Evolutionary conservation across 2,888 invertebrate genomes (phyloP).

Genomic region (Priocnemis perturbator): DNA sequence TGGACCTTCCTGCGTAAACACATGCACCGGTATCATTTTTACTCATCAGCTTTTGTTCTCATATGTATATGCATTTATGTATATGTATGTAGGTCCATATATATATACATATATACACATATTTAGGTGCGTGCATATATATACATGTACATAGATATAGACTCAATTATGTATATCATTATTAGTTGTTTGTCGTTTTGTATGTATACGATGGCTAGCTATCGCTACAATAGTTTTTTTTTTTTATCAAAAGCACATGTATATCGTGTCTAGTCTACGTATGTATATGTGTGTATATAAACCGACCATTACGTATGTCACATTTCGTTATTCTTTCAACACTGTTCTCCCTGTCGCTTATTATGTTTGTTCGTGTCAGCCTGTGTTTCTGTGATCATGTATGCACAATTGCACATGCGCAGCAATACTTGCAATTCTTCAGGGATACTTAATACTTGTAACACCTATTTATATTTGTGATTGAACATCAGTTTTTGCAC

Average conservation of each 20-base stretch:
- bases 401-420: background rate
- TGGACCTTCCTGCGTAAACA: background rate
- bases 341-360: conserved; percentile 8
- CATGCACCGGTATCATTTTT: background rate
- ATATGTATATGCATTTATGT: conserved; percentile 33
- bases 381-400: background rate
- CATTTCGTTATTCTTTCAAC: conserved; percentile 32
- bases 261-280: conserved; percentile 70
- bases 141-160: conserved; percentile 14
- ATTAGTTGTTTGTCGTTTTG: conserved; percentile 39
- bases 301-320: conserved; percentile 58
- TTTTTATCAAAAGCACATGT: conserved; percentile 73
- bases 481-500: no score
- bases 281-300: conserved; percentile 67
- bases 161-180: conserved; percentile 34
- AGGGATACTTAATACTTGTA: no score
- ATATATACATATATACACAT: conserved; percentile 15
- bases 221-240: conserved; percentile 66
- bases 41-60: conserved; percentile 6
- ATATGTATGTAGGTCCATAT: background rate
- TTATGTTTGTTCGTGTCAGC: background rate
- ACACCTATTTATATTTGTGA: no score
- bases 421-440: background rate
- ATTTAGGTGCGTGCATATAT: background rate
- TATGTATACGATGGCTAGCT: conserved; percentile 61